A percentile compares a stretch with the other conserved stretches of the same genome.
Evolutionary conservation across 2,888 invertebrate genomes (phyloP).

Genomic region (Xiphydria camelus): DNA sequence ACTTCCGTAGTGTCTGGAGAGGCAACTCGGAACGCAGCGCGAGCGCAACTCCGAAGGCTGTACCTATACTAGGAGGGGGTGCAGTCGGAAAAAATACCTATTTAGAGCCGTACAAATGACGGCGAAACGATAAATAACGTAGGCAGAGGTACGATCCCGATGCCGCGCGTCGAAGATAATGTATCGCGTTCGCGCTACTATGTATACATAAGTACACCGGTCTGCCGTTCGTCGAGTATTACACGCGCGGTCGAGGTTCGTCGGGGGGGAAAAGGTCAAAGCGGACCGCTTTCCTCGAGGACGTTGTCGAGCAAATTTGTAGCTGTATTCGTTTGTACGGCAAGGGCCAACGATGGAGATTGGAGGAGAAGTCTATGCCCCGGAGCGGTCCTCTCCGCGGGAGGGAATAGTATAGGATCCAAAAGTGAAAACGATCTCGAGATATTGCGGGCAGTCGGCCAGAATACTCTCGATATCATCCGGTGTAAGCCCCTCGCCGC

Average conservation of each 20-base stretch:
- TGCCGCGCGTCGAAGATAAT: constrained; percentile 40
- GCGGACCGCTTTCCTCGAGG: neutral
- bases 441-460: constrained; percentile 30
- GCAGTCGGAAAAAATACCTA: constrained; percentile 17
- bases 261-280: neutral
- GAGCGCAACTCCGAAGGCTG: neutral
- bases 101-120: constrained; percentile 34
- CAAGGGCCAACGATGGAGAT: too few relatives aligned
- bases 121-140: constrained; percentile 41
- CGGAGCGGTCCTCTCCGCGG: too few relatives aligned
- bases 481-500: constrained; percentile 24
- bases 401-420: constrained; percentile 21
- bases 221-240: neutral
- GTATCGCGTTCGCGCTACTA: too few relatives aligned
- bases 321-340: too few relatives aligned
- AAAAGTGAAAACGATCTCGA: constrained; percentile 32
- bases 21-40: neutral
- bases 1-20: constrained; percentile 3
- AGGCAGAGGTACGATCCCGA: constrained; percentile 33
- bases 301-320: too few relatives aligned
- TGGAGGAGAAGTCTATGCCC: too few relatives aligned
- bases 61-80: neutral
- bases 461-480: constrained; percentile 28
- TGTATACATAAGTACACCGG: neutral
- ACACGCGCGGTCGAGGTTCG: neutral